Evolutionary conservation across 2,113 vertebrate species (phyloP), one percentile per base, ranked within the genome.

Genomic region (Mystacornis crossleyi): DNA sequence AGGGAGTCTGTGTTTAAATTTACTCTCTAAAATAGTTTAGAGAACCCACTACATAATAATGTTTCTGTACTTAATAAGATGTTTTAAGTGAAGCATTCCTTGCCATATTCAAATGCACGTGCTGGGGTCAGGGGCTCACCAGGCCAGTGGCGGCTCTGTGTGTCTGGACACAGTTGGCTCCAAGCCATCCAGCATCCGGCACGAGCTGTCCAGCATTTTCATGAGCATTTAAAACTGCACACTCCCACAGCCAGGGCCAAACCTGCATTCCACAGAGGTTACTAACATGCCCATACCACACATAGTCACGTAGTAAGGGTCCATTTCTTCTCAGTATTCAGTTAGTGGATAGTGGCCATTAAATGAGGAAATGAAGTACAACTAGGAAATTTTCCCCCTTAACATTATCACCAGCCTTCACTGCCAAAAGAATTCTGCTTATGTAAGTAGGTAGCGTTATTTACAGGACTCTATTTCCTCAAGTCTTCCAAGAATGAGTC

Each of bases 401-500:
- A 93, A 80, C 26, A 94, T 54, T 94, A 90, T 95, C 80, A 86
- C 45, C 40, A 64, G 43, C 14, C 58, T 89, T 43, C 28, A 83
- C 0, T 94, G 86, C 85, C 88, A 90, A 86, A 85, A 83, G 51
- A 83, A 93, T 92, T 90, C 82, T 90, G 91, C 93, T 95, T 95
- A 88, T 81, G 17, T 78, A 96, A 96, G 88, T 71, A 94, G 81
- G 86, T 88, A 80, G 71, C 31, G 2, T 96, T 93, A 95, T 96
- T 96, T 96, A 96, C 51, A 21, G 88, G 93, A 66, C 87, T 87
- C 24, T 66, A 87, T 83, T 96, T 94, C 90, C 93, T 93, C 60
- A 65, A 54, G 38, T 88, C 90, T 97, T 97, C 95, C 93, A 93
- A 78, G 96, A 96, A 96, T 38, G 55, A 96, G 43, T 74, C 82